Conservation (phyloP, 2,113 vertebrate genomes). For the Petrocephalus zakoni region DNA sequence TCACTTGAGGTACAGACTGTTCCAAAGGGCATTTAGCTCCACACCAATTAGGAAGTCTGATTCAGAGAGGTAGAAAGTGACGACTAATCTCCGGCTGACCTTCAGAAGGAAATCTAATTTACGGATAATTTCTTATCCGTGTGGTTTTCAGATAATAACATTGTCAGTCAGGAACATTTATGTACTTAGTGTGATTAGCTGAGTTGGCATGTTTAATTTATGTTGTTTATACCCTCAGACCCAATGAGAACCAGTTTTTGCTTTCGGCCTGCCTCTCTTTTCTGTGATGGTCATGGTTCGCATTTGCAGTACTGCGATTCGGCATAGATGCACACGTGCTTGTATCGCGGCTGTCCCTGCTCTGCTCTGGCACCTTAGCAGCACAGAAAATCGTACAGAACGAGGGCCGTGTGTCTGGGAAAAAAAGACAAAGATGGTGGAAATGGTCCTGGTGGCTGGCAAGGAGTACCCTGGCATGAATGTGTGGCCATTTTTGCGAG, state of each 20-base stretch:
- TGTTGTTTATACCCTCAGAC: neutral
- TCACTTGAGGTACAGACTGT: neutral
- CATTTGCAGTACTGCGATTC: neutral
- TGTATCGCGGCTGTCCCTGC: neutral
- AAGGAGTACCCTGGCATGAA: neutral
- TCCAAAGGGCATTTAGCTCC: neutral
- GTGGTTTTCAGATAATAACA: neutral
- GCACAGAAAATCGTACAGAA: neutral
- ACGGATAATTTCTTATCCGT: neutral
- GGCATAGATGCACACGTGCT: neutral
- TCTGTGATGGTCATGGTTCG: neutral
- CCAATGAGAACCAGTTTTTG: neutral
- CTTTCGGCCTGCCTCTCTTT: neutral
- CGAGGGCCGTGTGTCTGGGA: neutral
- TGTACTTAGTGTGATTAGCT: neutral
- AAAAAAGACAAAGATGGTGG: neutral
- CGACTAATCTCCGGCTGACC: neutral
- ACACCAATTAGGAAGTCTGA: neutral
- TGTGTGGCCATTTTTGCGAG: neutral
- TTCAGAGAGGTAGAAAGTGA: neutral
- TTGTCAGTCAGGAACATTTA: neutral
- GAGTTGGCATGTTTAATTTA: neutral
- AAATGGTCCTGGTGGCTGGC: neutral
- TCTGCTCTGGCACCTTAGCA: neutral
- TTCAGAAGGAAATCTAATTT: slow-evolving; percentile 1